phyloP scores from a whole-genome alignment of 2,113 vertebrate genomes.

The Brienomyrus brachyistius region DNA sequence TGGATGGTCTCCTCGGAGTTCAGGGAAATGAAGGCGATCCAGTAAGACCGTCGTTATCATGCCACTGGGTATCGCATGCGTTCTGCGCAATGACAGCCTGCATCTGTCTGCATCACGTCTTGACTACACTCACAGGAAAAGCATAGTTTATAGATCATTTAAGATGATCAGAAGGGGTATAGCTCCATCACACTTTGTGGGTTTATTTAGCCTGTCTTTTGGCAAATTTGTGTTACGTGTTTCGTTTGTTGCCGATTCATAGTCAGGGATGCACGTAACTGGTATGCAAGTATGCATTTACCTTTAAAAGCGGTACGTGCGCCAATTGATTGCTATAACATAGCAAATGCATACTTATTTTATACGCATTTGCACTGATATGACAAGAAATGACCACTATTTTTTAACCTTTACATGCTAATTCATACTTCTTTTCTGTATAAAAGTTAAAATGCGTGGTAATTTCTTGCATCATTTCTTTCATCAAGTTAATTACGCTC shows the following conservation, averaged over 20 bases:
- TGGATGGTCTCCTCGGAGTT: constrained; percentile 63
- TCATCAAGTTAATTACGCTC: neutral
- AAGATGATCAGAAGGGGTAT: neutral
- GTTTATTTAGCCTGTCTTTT: neutral
- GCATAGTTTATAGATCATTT: neutral
- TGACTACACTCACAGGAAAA: neutral
- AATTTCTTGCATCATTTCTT: neutral
- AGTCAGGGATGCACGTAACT: neutral
- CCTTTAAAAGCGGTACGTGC: neutral
- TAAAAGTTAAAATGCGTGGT: neutral
- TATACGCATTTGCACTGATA: neutral
- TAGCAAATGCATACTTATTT: neutral
- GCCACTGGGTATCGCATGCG: neutral
- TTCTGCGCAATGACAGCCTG: neutral
- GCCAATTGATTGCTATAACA: neutral
- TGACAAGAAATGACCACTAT: neutral
- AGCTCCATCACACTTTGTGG: neutral
- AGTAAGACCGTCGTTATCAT: constrained; percentile 35
- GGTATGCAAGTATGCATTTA: neutral
- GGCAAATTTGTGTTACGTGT: neutral
- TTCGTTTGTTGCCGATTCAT: neutral
- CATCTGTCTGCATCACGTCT: neutral
- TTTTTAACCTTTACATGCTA: neutral
- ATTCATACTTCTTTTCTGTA: neutral
- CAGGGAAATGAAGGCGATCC: constrained; percentile 63